These are phyloP conservation scores for Nothoprocta pentlandii DNA, from an alignment of 2,113 vertebrate genomes.

Conservation along the genomic window DNA sequence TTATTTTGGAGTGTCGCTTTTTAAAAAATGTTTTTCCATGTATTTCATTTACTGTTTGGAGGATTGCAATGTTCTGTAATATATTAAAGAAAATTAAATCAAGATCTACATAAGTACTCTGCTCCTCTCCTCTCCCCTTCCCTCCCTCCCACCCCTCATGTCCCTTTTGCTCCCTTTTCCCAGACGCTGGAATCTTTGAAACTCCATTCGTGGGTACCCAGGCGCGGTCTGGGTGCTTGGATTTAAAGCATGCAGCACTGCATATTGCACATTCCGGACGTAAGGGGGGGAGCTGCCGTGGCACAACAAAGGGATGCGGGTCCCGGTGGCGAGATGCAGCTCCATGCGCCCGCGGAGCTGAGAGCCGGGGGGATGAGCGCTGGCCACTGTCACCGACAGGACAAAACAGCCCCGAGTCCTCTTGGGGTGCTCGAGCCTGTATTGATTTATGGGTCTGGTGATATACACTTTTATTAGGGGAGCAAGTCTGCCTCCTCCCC, in stretches of 20 bases:
- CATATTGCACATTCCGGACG: background rate
- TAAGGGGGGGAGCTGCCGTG: background rate
- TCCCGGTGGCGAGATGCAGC: background rate
- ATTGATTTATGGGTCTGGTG: background rate
- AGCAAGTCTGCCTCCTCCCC: background rate
- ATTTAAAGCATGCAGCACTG: background rate
- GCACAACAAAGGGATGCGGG: background rate
- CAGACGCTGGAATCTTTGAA: background rate
- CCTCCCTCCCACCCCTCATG: too few species aligned
- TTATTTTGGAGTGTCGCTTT: background rate
- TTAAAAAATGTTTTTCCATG: background rate
- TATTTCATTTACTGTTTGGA: background rate
- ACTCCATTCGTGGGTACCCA: background rate
- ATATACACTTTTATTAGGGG: background rate
- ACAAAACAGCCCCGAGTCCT: background rate
- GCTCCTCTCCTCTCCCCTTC: background rate
- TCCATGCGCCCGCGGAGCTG: background rate
- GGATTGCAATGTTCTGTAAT: background rate
- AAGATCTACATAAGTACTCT: background rate
- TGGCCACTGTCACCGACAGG: background rate
- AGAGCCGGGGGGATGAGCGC: background rate
- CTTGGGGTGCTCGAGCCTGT: background rate
- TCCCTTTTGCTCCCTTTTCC: background rate
- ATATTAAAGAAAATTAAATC: background rate
- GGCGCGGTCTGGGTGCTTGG: background rate